phyloP scores from a whole-genome alignment of 2,888 invertebrate genomes.

The Conomelus anceps region DNA sequence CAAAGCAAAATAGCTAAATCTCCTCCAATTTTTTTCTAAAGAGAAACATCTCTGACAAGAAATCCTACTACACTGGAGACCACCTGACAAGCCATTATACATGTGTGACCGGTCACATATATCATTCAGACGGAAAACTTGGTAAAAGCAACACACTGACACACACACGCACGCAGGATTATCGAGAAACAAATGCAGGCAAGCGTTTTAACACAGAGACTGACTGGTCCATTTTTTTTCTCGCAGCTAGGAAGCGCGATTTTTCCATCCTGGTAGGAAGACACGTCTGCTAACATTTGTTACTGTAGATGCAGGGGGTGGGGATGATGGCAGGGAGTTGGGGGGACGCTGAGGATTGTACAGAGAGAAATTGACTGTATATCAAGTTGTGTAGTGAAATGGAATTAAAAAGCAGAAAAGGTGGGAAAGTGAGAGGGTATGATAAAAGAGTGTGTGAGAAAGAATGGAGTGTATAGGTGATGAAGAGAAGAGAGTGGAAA shows the following conservation, averaged over 20 bases:
- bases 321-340: not conserved
- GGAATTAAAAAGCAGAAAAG: not conserved
- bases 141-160: not conserved
- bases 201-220: not conserved
- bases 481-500: too few species aligned
- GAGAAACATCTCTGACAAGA: too few species aligned
- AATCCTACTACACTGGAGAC: too few species aligned
- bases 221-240: not conserved
- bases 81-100: not conserved
- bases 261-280: not conserved
- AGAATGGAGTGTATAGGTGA: too few species aligned
- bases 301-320: not conserved
- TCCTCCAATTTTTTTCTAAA: too few species aligned
- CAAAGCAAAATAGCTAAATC: too few species aligned
- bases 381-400: not conserved
- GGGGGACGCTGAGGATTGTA: not conserved
- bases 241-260: not conserved
- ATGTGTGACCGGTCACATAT: not conserved
- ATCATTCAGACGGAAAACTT: not conserved
- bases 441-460: too few species aligned
- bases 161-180: not conserved
- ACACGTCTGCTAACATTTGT: not conserved
- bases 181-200: not conserved
- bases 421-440: too few species aligned
- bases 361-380: not conserved